Percentiles rank a stretch among this genome's conserved stretches.
Evolutionary conservation across 2,113 vertebrate species (phyloP).

Genomic region (Progne subis): DNA sequence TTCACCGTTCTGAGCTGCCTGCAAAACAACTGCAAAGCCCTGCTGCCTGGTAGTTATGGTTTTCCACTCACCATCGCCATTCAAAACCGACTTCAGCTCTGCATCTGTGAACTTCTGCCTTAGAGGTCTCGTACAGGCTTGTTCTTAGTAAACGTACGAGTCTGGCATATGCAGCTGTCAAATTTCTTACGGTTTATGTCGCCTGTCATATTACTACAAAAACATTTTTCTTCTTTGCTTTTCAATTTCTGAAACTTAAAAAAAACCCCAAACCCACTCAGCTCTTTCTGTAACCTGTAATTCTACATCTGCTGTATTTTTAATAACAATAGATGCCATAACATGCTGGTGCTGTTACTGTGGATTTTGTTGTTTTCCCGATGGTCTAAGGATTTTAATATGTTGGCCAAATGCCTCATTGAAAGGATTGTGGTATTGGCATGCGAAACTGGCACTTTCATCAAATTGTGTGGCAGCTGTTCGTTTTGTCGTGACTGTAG

Average conservation of each 20-base stretch:
- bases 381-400: not conserved
- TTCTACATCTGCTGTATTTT: not conserved
- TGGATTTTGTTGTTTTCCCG: not conserved
- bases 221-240: slow-evolving; percentile 3
- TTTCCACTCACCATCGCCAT: not conserved
- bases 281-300: not conserved
- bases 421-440: slow-evolving; percentile 5
- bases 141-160: not conserved
- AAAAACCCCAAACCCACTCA: not conserved
- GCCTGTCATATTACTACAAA: slow-evolving; percentile 2
- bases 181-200: slow-evolving; percentile 26
- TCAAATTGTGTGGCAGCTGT: slow-evolving; percentile 17
- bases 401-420: not conserved
- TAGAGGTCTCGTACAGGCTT: not conserved
- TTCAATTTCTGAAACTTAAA: not conserved
- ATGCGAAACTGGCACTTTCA: not conserved
- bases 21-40: slow-evolving; percentile 51
- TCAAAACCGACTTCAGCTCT: not conserved
- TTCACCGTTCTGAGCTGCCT: not conserved
- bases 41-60: not conserved
- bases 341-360: not conserved
- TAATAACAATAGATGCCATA: not conserved
- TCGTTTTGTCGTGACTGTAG: not conserved
- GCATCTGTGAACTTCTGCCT: slow-evolving; percentile 43
- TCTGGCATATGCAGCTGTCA: slow-evolving; percentile 33